Evolutionary conservation across 2,113 vertebrate genomes (phyloP).

Genomic region (Nicator chloris): DNA sequence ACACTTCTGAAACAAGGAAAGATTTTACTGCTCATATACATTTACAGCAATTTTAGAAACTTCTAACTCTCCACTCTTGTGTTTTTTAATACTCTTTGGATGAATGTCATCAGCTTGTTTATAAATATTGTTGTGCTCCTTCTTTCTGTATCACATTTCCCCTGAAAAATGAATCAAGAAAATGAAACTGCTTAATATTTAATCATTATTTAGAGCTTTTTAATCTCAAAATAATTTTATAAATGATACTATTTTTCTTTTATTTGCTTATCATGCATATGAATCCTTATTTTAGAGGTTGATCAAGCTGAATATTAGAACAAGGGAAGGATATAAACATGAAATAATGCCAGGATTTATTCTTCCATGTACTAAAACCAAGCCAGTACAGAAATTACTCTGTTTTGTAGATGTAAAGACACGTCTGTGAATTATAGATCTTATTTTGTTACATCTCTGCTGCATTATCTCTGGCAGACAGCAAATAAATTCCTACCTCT

Average conservation of each 20-base stretch:
- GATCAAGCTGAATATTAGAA: not conserved
- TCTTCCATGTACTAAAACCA: not conserved
- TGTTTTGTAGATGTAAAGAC: not conserved
- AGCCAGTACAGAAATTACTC: not conserved
- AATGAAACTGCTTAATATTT: not conserved
- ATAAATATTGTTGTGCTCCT: not conserved
- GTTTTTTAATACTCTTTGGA: not conserved
- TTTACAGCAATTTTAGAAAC: not conserved
- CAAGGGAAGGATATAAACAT: not conserved
- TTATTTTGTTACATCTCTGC: not conserved
- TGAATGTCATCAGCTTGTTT: not conserved
- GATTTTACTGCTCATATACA: not conserved
- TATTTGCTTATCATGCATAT: not conserved
- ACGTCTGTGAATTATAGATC: not conserved
- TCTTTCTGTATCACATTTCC: constrained; percentile 23
- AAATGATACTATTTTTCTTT: accelerated
- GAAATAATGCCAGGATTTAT: not conserved
- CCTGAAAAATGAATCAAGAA: constrained; percentile 9
- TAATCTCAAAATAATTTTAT: not conserved
- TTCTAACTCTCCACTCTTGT: not conserved
- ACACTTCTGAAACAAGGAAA: not conserved
- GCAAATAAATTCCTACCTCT: not conserved
- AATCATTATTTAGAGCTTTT: not conserved
- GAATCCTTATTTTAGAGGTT: not conserved
- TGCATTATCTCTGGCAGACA: not conserved